Evolutionary conservation across 2,888 invertebrate species (phyloP), one percentile per base, ranked within the genome.

Genomic region (Machimus atricapillus): DNA sequence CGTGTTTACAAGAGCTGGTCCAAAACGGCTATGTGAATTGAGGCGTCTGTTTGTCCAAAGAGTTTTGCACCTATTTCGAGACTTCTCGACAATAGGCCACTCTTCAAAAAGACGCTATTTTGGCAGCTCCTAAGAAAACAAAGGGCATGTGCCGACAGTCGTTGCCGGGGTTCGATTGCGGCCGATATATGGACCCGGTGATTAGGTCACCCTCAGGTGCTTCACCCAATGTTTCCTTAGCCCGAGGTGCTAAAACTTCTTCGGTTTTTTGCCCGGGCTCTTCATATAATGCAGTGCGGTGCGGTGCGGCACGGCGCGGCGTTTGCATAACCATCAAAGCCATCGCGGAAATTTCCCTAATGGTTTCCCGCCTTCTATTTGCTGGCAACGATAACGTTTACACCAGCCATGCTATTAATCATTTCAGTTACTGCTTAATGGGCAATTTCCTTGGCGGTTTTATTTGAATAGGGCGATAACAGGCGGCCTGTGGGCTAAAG

Each of bases 291-390:
- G 37, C 34, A 31, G 81, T 31, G 56, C 52, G 19, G 66, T 37
- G 23, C 40, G 43, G 12, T 46, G 14, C 43, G 43, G 4, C 43
- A 58, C 34, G 56, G 58, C 16, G 56, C 52, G 23, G 66, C 66
- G 23, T 79, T 46, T 52, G 79, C 52, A 79, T 37, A 37, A 58
- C 37, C 40, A 31, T 66, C 31, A 46, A 46, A 27, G 43, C 56
- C 43, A 74, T 85, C 74, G 85, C 85, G 85, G 74, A 85, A 74
- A 85, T 85, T 74, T 74, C 37, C 37, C 37, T 46, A 85, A 73
- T 85, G 46, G 74, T 85, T 74, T 85, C 31, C 85, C 85, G 74
- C 74, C 85, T 46, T 73, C 37, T 85, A 85, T 85, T 85, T 85
- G 43, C 73, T 74, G 82, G 56, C 46, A 43, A 58, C 82, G 85